A percentile compares a stretch with the other conserved stretches of the same genome.
Conservation (phyloP, 2,888 invertebrate species). For the Drosophila maculinotata region DNA sequence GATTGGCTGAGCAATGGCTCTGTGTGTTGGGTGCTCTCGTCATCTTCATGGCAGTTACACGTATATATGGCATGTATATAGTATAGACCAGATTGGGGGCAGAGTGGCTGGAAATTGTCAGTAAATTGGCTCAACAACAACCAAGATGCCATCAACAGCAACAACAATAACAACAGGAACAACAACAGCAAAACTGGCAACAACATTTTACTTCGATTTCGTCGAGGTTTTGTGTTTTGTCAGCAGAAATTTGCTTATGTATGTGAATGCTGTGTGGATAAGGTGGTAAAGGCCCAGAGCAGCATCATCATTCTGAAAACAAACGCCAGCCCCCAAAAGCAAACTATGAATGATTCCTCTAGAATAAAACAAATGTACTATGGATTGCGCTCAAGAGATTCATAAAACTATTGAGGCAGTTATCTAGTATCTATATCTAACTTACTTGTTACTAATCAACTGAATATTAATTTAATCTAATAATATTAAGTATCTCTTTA, state of each 20-base stretch:
- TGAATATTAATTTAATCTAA: not conserved
- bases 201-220: conserved; percentile 78
- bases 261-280: conserved; percentile 37
- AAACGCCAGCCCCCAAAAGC: conserved; percentile 16
- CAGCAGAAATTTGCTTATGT: conserved; percentile 76
- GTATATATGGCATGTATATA: conserved; percentile 37
- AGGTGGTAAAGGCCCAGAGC: conserved; percentile 26
- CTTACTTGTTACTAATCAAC: not conserved
- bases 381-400: too few species aligned
- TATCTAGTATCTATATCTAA: not conserved
- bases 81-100: conserved; percentile 61
- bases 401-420: not conserved
- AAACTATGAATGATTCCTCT: conserved; percentile 7
- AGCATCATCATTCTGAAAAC: not conserved
- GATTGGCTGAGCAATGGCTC: conserved; percentile 44
- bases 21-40: conserved; percentile 44
- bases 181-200: conserved; percentile 59
- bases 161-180: conserved; percentile 25
- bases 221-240: conserved; percentile 72
- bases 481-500: too few species aligned
- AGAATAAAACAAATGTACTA: conserved; percentile 6
- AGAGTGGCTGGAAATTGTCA: conserved; percentile 75
- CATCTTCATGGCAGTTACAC: conserved; percentile 68
- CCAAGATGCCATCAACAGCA: conserved; percentile 63
- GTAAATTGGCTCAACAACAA: conserved; percentile 79